Conservation (phyloP, 2,888 invertebrate genomes). For the Invenusta paracnida region DNA sequence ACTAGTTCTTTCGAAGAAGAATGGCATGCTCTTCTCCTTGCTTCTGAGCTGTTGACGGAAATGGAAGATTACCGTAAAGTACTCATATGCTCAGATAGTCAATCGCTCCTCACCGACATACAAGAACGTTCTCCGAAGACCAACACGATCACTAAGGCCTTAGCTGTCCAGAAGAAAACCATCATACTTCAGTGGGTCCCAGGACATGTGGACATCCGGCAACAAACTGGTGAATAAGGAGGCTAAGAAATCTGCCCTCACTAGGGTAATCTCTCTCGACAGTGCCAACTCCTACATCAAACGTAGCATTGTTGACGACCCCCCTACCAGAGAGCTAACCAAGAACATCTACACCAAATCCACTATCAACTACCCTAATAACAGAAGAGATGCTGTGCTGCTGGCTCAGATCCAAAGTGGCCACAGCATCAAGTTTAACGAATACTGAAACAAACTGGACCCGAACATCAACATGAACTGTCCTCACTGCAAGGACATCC, state of each 20-base stretch:
- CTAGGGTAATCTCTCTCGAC: background rate
- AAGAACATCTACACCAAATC: background rate
- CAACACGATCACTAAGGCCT: background rate
- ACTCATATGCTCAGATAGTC: background rate
- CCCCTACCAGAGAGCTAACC: background rate
- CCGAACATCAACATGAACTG: background rate
- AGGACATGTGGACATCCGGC: background rate
- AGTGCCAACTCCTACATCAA: background rate
- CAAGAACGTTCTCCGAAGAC: background rate
- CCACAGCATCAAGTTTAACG: background rate
- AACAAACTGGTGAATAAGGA: background rate
- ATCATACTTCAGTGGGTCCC: background rate
- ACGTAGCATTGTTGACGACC: background rate
- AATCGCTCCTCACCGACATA: background rate
- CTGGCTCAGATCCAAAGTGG: background rate
- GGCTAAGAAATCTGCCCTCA: background rate
- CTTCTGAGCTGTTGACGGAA: background rate
- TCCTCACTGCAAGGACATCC: background rate
- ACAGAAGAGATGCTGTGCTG: background rate
- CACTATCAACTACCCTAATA: background rate
- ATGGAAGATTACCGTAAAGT: background rate
- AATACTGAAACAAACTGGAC: background rate
- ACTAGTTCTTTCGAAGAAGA: background rate
- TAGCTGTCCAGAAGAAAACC: background rate
- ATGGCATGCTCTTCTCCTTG: background rate